Evolutionary conservation across 92 coral and sea anemone genomes (phyloP), one percentile per base, ranked within the genome.

Genomic region (Chrysogorgia sp.): DNA sequence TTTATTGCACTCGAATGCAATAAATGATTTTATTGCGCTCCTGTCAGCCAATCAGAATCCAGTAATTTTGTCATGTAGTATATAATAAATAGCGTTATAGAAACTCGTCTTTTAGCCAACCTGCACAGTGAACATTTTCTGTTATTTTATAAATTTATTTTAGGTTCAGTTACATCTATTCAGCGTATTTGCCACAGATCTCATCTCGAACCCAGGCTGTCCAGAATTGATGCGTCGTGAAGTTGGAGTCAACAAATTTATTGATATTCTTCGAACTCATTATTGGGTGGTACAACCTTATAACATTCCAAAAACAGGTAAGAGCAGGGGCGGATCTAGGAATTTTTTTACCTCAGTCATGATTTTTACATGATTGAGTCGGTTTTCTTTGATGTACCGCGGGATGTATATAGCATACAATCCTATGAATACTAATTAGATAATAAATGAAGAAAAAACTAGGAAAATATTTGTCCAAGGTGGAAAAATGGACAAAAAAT

Each of bases 101-200:
- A 40, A 31, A 15, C 24, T 9, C 7, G 12, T 20, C 14, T 1
- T 58, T 23, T 58, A 1, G 33, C 5, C 23, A 2, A 2, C 19
- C 34, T 63, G 3, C 47, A 63, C 22, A 4, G 7, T 25, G 26
- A 7, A 9, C 34, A 61, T 58, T 30, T 32, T 23, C 8, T 41
- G 63, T 9, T 10, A 40, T 19, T 20, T 21, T 24, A 12, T 55
- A 26, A 21, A 41, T 6, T 47, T 53, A 3, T 53, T 50, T 17
- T 14, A 93, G 98, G 99, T 96, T 10, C 99, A 96, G 84, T 89
- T 91, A 20, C 97, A 96, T 67, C 63, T 96, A 64, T 96, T 96
- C 84, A 96, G 99, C 75, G 99, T 96, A 33, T 96, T 96, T 58
- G 97, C 99, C 78, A 96, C 99, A 74, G 99, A 96, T 74, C 88